Evolutionary conservation across 2,797 vertebrate genomes (phyloP).

Genomic region (Enteromius afrohamiltoni): DNA sequence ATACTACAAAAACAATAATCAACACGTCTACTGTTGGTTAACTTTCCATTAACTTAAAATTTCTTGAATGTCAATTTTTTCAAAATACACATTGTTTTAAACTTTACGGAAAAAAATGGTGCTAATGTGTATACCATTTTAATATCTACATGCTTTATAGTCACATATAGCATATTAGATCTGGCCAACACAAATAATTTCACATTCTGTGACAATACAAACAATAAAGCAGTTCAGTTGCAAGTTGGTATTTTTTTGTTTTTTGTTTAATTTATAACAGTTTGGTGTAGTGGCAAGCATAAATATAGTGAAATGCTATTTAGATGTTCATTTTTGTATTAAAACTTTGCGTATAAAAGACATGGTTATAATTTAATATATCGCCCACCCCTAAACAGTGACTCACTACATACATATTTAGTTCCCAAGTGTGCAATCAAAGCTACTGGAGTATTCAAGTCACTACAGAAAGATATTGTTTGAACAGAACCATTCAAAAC

Average conservation of each 20-base stretch:
- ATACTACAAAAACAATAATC: too few relatives aligned
- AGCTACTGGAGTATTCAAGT: neutral
- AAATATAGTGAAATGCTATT: neutral
- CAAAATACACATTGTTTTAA: too few relatives aligned
- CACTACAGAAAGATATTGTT: neutral
- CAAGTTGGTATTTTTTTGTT: too few relatives aligned
- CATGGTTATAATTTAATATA: neutral
- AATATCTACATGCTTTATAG: too few relatives aligned
- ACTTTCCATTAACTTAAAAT: neutral
- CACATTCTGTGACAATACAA: too few relatives aligned
- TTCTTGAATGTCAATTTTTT: neutral
- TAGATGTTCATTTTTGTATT: neutral
- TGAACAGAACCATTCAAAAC: neutral
- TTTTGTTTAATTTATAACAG: too few relatives aligned
- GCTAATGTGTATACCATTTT: too few relatives aligned
- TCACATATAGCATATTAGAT: too few relatives aligned
- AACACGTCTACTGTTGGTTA: neutral
- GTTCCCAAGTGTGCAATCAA: neutral
- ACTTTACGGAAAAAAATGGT: too few relatives aligned
- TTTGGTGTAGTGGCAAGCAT: too few relatives aligned
- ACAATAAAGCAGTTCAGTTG: too few relatives aligned
- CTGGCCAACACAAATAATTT: too few relatives aligned
- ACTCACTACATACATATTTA: neutral
- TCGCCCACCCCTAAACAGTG: neutral
- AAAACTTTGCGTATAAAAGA: neutral